Evolutionary conservation across 2,888 invertebrate genomes (phyloP), one percentile per base, ranked within the genome.

Genomic region (Tenthredo livida): DNA sequence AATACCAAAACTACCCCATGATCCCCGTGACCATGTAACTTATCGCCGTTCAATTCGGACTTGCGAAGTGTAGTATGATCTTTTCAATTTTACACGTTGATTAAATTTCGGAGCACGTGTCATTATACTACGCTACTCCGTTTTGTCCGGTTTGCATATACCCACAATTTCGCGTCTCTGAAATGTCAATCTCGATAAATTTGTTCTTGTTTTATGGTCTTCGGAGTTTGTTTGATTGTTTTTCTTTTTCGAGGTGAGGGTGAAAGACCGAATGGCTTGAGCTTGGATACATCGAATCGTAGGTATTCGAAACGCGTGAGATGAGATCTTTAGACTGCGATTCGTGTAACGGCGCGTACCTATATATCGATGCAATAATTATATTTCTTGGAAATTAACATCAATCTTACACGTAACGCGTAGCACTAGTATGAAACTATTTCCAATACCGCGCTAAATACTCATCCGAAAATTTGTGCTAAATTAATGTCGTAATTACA

Each of bases 401-500:
- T 75, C 47, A 75, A 75, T 75, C 75, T 37, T 37, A 75, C 17
- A 40, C n/a, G n/a, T n/a, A n/a, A n/a, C 17, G 21, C 17, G 21
- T 47, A 47, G 21, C 40, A n/a, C n/a, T n/a, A n/a, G 75, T 47
- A 21, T 15, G 47, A 25, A 75, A 75, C 75, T 75, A 75, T 75
- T 75, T 75, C 47, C 47, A 75, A 75, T 75, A 75, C 25, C 25
- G 10, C 15, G 9, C 40, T 9, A 15, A 40, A 33, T n/a, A 7
- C 0, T 17, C 37, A n/a, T n/a, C 37, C 10, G 17, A 84, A 67
- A 37, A 75, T 86, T 86, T 86, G 87, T 87, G 86, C 86, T 75
- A 70, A 85, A 87, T 87, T 87, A 86, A 87, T 86, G 86, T 86
- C 85, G 85, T 86, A 88, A 88, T 88, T 86, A 85, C 85, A 86